phyloP scores from a whole-genome alignment of 2,888 invertebrate genomes.

The Polydrusus pterygomalis region DNA sequence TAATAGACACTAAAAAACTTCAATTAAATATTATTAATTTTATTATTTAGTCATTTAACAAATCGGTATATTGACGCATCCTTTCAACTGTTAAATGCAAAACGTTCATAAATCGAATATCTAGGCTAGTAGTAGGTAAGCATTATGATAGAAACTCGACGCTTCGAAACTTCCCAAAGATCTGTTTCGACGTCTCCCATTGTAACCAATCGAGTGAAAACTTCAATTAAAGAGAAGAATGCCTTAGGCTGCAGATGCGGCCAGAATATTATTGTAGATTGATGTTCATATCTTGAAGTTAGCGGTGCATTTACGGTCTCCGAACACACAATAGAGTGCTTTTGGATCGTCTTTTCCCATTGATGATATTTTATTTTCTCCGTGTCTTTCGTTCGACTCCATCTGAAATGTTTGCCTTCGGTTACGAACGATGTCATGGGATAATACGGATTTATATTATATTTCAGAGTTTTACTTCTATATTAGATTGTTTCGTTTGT shows the following conservation, averaged over 20 bases:
- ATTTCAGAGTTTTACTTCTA: conserved; percentile 29
- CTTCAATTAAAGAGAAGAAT: conserved; percentile 67
- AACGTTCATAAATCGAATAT: conserved; percentile 3
- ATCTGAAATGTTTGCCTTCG: conserved; percentile 44
- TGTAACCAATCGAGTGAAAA: conserved; percentile 67
- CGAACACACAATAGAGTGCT: conserved; percentile 48
- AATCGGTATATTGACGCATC: not conserved
- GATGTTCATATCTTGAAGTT: conserved; percentile 61
- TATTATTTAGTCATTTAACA: no score
- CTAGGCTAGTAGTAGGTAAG: conserved; percentile 17
- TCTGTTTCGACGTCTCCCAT: conserved; percentile 65
- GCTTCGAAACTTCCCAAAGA: conserved; percentile 42
- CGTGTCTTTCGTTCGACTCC: conserved; percentile 42
- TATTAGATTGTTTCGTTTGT: conserved; percentile 32
- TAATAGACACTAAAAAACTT: no score
- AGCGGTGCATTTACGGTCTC: conserved; percentile 48
- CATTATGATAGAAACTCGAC: conserved; percentile 20
- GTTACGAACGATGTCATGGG: conserved; percentile 39
- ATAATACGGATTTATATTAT: conserved; percentile 50
- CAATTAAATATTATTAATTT: no score
- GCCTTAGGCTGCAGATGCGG: conserved; percentile 60
- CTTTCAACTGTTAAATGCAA: not conserved
- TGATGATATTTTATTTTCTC: conserved; percentile 52
- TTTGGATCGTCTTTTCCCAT: conserved; percentile 49
- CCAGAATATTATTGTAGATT: conserved; percentile 59